Evolutionary conservation across 2,888 invertebrate species (phyloP), one percentile per base, ranked within the genome.

Genomic region (Ochropacha duplaris): DNA sequence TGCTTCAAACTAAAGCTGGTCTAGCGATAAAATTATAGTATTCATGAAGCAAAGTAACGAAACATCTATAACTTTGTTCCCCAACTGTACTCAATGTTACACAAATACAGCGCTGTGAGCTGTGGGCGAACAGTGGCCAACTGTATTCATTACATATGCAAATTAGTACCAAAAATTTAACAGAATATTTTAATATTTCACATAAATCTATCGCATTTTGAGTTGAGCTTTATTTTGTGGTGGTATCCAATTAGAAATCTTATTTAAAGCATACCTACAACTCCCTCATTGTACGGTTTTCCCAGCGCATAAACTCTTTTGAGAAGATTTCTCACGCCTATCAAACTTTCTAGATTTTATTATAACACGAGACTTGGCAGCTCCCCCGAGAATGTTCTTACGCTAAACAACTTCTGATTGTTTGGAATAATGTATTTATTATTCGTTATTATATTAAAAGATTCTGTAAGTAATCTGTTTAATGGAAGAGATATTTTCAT

Each of bases 321-420:
- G 22, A 14, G 49, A 49, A 28, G 49, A 54, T 52, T 54, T 57
- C 54, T 54, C 49, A 16, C 31, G 31, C 49, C 12, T 31, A 54
- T 57, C 28, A 49, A 52, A 57, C 57, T 54, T 57, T 57, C 57
- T 57, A 57, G 44, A 44, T 56, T 26, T 50, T 31, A 49, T 55
- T 55, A 55, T 22, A 50, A 50, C 16, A 39, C 50, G 22, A 22
- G 26, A 24, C 24, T 22, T 11, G 24, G 22, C 50, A 50, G 24
- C 9, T 50, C 22, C 44, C 26, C 14, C 22, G 50, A 50, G 24
- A 50, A 50, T 8, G 2, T 49, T 39, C 39, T 39, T 39, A 44
- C 44, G 44, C 44, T 9, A 19, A 19, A 9, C 44, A 44, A 44
- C 44, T 44, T 44, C 44, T 44, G 44, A 44, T 44, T 44, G 44